phyloP scores from a whole-genome alignment of 2,888 invertebrate species.

The Strigamia maritima region DNA sequence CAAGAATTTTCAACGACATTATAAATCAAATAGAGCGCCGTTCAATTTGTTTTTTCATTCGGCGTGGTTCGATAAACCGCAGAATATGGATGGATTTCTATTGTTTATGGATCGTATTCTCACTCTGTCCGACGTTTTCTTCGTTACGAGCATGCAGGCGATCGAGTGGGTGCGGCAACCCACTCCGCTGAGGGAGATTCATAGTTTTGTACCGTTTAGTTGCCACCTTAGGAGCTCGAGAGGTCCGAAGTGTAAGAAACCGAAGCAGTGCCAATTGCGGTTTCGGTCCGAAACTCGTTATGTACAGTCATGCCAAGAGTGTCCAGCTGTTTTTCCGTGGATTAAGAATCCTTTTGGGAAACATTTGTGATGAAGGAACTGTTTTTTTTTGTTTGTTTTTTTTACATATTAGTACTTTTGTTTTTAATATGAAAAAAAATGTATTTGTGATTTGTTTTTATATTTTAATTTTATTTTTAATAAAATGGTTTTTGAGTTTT shows the following conservation, averaged over 20 bases:
- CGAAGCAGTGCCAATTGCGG: slow-evolving; percentile 39
- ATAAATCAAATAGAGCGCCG: slow-evolving; percentile 87
- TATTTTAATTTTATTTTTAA: too few species aligned
- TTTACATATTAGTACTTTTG: not conserved
- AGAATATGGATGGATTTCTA: slow-evolving; percentile 91
- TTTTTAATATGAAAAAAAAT: too few species aligned
- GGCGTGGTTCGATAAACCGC: slow-evolving; percentile 92
- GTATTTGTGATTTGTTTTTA: too few species aligned
- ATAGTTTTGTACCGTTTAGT: slow-evolving; percentile 82
- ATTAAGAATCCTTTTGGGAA: slow-evolving; percentile 64
- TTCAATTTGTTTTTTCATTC: slow-evolving; percentile 91
- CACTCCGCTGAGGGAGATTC: slow-evolving; percentile 74
- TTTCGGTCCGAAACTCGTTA: slow-evolving; percentile 64
- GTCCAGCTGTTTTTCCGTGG: slow-evolving; percentile 92
- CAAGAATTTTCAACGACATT: slow-evolving; percentile 91
- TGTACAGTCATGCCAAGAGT: slow-evolving; percentile 91
- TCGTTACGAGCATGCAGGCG: slow-evolving; percentile 89
- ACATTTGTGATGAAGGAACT: not conserved
- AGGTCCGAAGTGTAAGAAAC: slow-evolving; percentile 35
- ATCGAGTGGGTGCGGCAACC: slow-evolving; percentile 93
- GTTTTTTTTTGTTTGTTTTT: too few species aligned
- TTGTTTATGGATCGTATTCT: slow-evolving; percentile 86
- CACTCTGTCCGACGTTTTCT: slow-evolving; percentile 84
- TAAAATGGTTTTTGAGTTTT: too few species aligned
- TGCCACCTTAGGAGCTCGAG: slow-evolving; percentile 60